Percentiles rank a stretch among this genome's conserved stretches.
phyloP scores from a whole-genome alignment of 2,113 vertebrate genomes.

The Callionymus lyra region DNA sequence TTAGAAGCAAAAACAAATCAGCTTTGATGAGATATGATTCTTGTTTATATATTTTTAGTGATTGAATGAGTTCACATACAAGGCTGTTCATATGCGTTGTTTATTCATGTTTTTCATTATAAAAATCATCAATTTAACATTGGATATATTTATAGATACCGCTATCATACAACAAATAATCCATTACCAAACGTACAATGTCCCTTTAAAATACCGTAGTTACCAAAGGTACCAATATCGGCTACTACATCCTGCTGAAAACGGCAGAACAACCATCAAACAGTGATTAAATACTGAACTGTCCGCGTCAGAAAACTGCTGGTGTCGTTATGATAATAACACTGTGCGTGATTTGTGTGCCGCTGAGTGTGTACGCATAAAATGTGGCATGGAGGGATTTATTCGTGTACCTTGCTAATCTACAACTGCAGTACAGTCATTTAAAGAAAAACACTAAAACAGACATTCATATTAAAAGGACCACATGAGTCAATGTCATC shows the following conservation, averaged over 20 bases:
- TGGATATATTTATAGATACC: conserved; percentile 65
- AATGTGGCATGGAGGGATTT: conserved; percentile 41
- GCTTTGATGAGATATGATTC: too few species aligned
- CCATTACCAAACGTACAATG: conserved; percentile 63
- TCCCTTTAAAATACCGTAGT: conserved; percentile 64
- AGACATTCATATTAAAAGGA: conserved; percentile 59
- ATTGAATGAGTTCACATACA: conserved; percentile 22
- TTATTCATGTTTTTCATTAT: conserved; percentile 61
- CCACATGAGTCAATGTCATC: conserved; percentile 31
- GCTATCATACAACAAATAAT: conserved; percentile 65
- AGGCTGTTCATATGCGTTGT: conserved; percentile 35
- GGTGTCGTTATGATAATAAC: conserved; percentile 54
- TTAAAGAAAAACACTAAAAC: conserved; percentile 44
- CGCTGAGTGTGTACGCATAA: conserved; percentile 5
- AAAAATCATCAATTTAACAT: conserved; percentile 61
- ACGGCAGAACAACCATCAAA: conserved; percentile 47
- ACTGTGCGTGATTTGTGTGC: conserved; percentile 18
- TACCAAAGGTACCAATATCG: conserved; percentile 66
- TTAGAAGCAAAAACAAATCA: too few species aligned
- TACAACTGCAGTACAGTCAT: conserved; percentile 56
- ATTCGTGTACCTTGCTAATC: conserved; percentile 65
- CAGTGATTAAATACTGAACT: conserved; percentile 41
- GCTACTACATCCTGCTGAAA: conserved; percentile 51
- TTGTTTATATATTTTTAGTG: too few species aligned
- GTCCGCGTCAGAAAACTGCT: conserved; percentile 54